phyloP scores from a whole-genome alignment of 2,888 invertebrate genomes.

The Elmis aenea region DNA sequence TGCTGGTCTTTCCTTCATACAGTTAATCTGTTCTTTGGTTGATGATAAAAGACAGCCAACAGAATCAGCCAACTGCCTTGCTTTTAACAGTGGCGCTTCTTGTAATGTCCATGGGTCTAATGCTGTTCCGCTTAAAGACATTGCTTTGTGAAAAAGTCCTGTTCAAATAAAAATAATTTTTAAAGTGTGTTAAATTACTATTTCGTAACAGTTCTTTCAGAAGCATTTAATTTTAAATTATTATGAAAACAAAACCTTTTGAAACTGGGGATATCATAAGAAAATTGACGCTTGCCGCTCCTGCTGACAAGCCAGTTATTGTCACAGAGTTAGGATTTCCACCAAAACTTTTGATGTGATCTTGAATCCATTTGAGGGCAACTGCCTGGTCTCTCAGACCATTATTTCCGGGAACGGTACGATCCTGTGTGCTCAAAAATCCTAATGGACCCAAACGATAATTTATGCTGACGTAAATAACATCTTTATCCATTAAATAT shows the following conservation, averaged over 20 bases:
- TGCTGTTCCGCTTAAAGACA: slow-evolving; percentile 63
- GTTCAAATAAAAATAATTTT: too few species aligned
- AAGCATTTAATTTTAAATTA: too few species aligned
- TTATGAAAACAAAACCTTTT: too few species aligned
- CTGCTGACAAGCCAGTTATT: slow-evolving; percentile 62
- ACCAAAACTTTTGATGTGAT: slow-evolving; percentile 61
- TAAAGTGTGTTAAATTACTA: too few species aligned
- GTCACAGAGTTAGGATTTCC: slow-evolving; percentile 63
- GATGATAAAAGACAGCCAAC: slow-evolving; percentile 57
- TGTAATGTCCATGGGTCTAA: slow-evolving; percentile 52
- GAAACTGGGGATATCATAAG: slow-evolving; percentile 61
- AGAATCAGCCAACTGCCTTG: slow-evolving; percentile 52
- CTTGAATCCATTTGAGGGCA: slow-evolving; percentile 61
- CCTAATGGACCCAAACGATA: slow-evolving; percentile 39
- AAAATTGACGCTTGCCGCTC: slow-evolving; percentile 65
- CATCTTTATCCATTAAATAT: slow-evolving; percentile 10
- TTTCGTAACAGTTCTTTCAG: too few species aligned
- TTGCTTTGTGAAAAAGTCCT: too few species aligned
- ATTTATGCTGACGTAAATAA: slow-evolving; percentile 7
- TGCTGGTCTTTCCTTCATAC: slow-evolving; percentile 57
- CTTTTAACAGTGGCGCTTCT: slow-evolving; percentile 53
- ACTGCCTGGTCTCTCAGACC: slow-evolving; percentile 66
- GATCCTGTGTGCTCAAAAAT: slow-evolving; percentile 66
- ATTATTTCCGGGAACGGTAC: slow-evolving; percentile 59
- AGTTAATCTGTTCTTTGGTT: slow-evolving; percentile 54